A percentile compares a stretch with the other conserved stretches of the same genome.
Conservation (phyloP, 2,888 invertebrate species). For the Orthonychiurus folsomi region DNA sequence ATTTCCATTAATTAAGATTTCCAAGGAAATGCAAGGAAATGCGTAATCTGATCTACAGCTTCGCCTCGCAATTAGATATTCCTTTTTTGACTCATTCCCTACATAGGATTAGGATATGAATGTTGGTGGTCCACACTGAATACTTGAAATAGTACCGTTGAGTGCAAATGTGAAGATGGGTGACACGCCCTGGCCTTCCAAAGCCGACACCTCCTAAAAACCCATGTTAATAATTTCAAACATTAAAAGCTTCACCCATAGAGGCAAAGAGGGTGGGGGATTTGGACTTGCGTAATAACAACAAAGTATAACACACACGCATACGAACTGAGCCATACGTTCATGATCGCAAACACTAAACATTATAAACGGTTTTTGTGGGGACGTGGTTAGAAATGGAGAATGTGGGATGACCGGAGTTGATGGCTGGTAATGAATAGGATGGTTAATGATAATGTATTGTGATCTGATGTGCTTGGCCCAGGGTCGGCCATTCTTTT, state of each 20-base stretch:
- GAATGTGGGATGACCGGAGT: too few relatives aligned
- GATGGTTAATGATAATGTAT: slow-evolving; percentile 41
- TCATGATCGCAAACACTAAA: not conserved
- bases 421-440: slow-evolving; percentile 30
- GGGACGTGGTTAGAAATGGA: too few relatives aligned
- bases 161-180: slow-evolving; percentile 3
- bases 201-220: not conserved
- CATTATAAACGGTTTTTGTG: slow-evolving; percentile 1
- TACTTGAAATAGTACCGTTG: not conserved
- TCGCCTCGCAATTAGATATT: too few relatives aligned
- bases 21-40: too few relatives aligned
- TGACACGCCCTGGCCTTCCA: slow-evolving; percentile 8
- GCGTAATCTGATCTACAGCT: too few relatives aligned
- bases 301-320: too few relatives aligned
- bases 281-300: too few relatives aligned
- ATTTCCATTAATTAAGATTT: not conserved
- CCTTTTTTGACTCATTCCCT: too few relatives aligned
- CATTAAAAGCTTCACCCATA: not conserved
- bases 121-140: not conserved
- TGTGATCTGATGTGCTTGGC: slow-evolving; percentile 17
- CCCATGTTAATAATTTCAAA: not conserved
- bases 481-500: not conserved
- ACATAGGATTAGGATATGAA: too few relatives aligned
- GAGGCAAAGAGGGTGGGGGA: too few relatives aligned
- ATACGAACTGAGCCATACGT: not conserved